Percentiles rank a stretch among this genome's conserved stretches.
These are phyloP conservation scores for Bolinopsis microptera DNA, from an alignment of 37 sponge, comb jelly and placozoan genomes.

Conservation along the genomic window DNA sequence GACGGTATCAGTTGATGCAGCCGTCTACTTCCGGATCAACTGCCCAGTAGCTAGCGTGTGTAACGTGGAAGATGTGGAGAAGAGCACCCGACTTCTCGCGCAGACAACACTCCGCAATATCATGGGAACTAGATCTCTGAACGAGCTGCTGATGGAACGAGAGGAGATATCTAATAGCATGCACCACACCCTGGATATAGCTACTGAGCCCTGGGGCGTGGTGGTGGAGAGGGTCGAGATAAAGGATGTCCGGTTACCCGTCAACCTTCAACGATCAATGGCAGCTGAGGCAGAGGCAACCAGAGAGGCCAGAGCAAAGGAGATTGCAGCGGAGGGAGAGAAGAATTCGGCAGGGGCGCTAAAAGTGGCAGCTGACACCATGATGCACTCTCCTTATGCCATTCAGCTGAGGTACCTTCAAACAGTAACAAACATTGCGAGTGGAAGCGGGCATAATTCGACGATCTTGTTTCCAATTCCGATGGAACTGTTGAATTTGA, in stretches of 20 bases:
- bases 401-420: constrained; percentile 97
- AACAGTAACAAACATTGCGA: constrained; percentile 85
- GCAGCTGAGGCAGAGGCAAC: constrained; percentile 94
- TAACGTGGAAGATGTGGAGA: constrained; percentile 78
- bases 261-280: constrained; percentile 85
- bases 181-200: constrained; percentile 78
- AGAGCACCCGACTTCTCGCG: constrained; percentile 78
- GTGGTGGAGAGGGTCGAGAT: constrained; percentile 89
- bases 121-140: constrained; percentile 85
- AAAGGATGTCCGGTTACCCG: constrained; percentile 89
- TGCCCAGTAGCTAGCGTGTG: constrained; percentile 74
- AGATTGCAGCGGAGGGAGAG: constrained; percentile 93
- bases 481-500: constrained; percentile 75
- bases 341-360: constrained; percentile 86
- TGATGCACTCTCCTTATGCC: constrained; percentile 79
- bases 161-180: constrained; percentile 81
- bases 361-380: constrained; percentile 90
- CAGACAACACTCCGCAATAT: constrained; percentile 93
- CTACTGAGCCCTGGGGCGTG: constrained; percentile 94
- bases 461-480: constrained; percentile 96
- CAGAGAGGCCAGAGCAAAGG: constrained; percentile 90
- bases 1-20: constrained; percentile 88
- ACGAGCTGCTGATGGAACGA: constrained; percentile 83
- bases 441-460: constrained; percentile 84
- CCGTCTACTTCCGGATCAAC: constrained; percentile 85